phyloP scores from a whole-genome alignment of 2,797 vertebrate species.

The Hylomyscus alleni region DNA sequence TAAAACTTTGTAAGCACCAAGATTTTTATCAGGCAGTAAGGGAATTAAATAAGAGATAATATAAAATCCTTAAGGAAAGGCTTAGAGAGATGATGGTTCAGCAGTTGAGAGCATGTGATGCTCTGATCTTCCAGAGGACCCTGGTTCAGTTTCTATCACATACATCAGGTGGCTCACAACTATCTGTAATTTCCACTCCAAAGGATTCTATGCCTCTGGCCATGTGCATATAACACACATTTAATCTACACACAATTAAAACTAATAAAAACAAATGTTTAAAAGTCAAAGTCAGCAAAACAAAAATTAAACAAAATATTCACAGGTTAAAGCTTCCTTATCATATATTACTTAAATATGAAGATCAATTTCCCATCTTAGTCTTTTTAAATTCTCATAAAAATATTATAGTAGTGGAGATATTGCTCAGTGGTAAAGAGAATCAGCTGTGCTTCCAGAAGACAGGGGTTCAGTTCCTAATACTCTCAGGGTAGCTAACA shows the following conservation, averaged over 20 bases:
- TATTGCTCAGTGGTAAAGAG: too few species aligned
- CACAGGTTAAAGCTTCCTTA: background rate
- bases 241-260: background rate
- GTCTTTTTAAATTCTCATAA: background rate
- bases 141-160: background rate
- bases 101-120: background rate
- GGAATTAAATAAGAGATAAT: background rate
- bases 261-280: background rate
- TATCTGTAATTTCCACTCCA: background rate
- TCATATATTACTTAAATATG: background rate
- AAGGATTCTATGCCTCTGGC: background rate
- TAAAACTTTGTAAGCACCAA: background rate
- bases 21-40: background rate
- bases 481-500: too few species aligned
- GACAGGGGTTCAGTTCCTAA: too few species aligned
- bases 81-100: background rate
- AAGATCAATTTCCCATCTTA: background rate
- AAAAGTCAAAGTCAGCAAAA: background rate
- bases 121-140: background rate
- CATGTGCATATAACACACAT: background rate
- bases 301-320: background rate
- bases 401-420: background rate
- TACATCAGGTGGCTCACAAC: background rate
- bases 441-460: too few species aligned
- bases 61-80: background rate